A percentile compares a stretch with the other conserved stretches of the same genome.
phyloP scores from a whole-genome alignment of 2,797 vertebrate genomes.

The Eremophila alpestris region DNA sequence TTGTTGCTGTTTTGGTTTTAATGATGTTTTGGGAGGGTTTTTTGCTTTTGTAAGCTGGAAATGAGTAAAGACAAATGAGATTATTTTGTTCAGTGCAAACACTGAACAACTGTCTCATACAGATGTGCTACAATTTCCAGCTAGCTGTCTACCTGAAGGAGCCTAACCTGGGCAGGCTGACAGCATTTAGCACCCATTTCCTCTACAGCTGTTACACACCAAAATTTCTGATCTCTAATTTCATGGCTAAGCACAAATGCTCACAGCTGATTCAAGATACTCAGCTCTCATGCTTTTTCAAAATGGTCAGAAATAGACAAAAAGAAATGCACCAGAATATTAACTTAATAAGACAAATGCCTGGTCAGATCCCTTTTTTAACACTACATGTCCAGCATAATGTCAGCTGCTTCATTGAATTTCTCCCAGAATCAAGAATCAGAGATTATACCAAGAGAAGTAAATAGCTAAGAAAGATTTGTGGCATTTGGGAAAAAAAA shows the following conservation, averaged over 20 bases:
- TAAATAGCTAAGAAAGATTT: background rate
- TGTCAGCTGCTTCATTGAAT: background rate
- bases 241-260: background rate
- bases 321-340: background rate
- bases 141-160: background rate
- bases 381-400: background rate
- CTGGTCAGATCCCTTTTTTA: background rate
- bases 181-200: background rate
- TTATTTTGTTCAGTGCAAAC: background rate
- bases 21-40: background rate
- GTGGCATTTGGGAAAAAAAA: background rate
- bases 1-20: background rate
- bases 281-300: background rate
- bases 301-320: background rate
- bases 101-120: background rate
- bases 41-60: background rate
- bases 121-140: background rate
- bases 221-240: background rate
- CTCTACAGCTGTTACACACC: background rate
- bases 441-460: background rate
- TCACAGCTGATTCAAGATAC: background rate
- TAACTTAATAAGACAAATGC: background rate
- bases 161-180: background rate
- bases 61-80: background rate
- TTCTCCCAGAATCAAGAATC: background rate